Percentiles rank a stretch among this genome's conserved stretches.
phyloP scores from a whole-genome alignment of 2,888 invertebrate species.

The Xestoiulus laeticollis region DNA sequence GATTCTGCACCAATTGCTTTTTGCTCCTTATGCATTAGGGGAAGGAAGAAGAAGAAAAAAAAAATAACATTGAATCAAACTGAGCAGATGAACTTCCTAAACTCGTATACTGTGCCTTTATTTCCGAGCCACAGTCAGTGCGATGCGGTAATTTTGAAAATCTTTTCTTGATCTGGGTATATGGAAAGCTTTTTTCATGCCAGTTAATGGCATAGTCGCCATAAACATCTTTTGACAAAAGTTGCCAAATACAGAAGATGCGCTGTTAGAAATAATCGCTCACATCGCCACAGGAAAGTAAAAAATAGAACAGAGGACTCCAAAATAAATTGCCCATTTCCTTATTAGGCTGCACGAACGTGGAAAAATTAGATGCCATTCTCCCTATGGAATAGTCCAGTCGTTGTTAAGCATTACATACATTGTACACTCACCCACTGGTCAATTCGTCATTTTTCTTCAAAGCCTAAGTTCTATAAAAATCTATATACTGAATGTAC shows the following conservation, averaged over 20 bases:
- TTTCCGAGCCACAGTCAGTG: not conserved
- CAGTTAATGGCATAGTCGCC: not conserved
- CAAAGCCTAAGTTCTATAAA: too few species aligned
- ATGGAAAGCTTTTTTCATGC: not conserved
- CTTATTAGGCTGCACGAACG: not conserved
- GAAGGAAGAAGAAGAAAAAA: not conserved
- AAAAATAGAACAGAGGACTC: not conserved
- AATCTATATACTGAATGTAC: too few species aligned
- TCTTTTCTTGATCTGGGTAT: not conserved
- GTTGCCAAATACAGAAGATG: not conserved
- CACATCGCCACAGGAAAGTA: not conserved
- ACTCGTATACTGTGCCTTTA: not conserved
- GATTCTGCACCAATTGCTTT: not conserved
- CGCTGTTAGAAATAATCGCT: not conserved
- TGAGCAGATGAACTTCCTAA: conserved; percentile 24
- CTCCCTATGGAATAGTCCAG: not conserved
- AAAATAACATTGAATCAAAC: not conserved
- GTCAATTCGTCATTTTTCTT: not conserved
- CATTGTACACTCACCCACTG: not conserved
- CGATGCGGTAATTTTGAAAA: not conserved
- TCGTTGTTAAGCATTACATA: not conserved
- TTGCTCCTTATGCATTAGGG: not conserved
- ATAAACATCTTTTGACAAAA: not conserved
- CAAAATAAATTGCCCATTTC: not conserved
- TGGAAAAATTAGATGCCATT: not conserved